phyloP scores from a whole-genome alignment of 2,797 vertebrate species.

The Monodelphis domestica region DNA sequence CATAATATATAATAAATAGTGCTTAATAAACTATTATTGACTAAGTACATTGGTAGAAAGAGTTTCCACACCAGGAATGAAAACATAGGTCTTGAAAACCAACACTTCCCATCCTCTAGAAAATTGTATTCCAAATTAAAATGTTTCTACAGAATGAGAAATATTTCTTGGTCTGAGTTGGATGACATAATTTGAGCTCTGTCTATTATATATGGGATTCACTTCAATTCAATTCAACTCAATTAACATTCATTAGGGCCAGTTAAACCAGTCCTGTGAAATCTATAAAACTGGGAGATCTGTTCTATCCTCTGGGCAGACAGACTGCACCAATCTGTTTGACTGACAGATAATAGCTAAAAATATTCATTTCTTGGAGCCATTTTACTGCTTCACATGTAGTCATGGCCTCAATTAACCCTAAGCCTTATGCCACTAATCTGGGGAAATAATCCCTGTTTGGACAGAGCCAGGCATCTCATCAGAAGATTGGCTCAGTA shows the following conservation, averaged over 20 bases:
- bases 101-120: not conserved
- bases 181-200: not conserved
- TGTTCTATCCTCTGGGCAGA: not conserved
- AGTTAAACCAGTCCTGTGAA: not conserved
- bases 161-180: not conserved
- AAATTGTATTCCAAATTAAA: not conserved
- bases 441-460: not conserved
- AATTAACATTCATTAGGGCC: not conserved
- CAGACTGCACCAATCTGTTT: not conserved
- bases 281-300: not conserved
- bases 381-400: not conserved
- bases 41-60: not conserved
- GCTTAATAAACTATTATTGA: not conserved
- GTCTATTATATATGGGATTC: not conserved
- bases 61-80: not conserved
- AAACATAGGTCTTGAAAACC: not conserved
- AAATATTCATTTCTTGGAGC: slow-evolving; percentile 1
- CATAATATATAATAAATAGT: not conserved
- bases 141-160: not conserved
- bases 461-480: not conserved
- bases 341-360: not conserved
- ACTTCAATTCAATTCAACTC: not conserved
- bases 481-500: not conserved
- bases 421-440: not conserved
- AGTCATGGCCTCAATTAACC: not conserved